These are phyloP conservation scores for Perognathus longimembris DNA, from an alignment of 2,113 vertebrate species.

Conservation along the genomic window DNA sequence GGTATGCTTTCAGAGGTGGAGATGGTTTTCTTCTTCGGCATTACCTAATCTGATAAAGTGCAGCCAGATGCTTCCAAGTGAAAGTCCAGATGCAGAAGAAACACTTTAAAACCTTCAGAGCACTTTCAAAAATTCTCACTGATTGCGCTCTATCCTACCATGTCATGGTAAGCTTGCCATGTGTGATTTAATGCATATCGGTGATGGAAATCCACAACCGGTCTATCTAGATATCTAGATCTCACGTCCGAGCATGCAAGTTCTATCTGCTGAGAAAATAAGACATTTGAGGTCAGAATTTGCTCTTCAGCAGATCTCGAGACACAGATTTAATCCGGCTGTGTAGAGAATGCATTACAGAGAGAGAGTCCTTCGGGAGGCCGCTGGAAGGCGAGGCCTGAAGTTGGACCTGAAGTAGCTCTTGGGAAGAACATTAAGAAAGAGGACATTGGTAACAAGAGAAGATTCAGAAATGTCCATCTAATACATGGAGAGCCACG, in stretches of 20 bases:
- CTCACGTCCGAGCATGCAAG: background rate
- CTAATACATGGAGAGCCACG: accelerated
- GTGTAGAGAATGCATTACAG: background rate
- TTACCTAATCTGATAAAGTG: slow-evolving; percentile 79
- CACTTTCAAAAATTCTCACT: background rate
- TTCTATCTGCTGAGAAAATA: background rate
- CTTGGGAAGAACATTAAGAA: background rate
- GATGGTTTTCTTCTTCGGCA: slow-evolving; percentile 56
- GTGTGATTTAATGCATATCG: background rate
- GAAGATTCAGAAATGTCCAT: background rate
- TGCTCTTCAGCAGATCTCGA: background rate
- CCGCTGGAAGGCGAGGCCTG: background rate
- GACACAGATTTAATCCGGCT: background rate
- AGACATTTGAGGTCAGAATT: background rate
- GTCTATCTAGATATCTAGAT: no score
- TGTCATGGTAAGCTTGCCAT: background rate
- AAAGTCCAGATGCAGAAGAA: slow-evolving; percentile 64
- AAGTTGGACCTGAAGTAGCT: background rate
- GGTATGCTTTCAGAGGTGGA: slow-evolving; percentile 64
- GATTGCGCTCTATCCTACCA: background rate
- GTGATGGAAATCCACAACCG: background rate
- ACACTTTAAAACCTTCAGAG: slow-evolving; percentile 46
- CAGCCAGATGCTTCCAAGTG: slow-evolving; percentile 74
- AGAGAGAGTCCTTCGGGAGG: background rate
- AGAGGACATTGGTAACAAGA: accelerated